Evolutionary conservation across 2,797 vertebrate genomes (phyloP), one percentile per base, ranked within the genome.

Genomic region (Hippoglossus hippoglossus): DNA sequence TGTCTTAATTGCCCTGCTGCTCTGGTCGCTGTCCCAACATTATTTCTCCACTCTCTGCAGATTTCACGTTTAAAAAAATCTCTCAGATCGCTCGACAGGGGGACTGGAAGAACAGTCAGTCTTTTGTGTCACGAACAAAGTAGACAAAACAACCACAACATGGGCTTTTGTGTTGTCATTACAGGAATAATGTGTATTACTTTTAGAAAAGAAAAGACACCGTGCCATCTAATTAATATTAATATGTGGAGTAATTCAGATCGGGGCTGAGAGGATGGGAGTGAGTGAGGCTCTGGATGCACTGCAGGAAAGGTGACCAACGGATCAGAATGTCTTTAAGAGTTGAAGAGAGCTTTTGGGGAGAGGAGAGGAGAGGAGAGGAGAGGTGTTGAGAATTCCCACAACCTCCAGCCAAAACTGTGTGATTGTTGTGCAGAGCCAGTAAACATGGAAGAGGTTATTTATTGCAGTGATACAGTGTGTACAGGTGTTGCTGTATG

Each of bases 1-100:
- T 89, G 83, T 90, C 88, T 91, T 94, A 94, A 94, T 94, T 93
- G 90, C 91, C 87, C 87, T 90, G 89, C 80, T 87, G 86, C 89
- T 86, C 86, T 88, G 73, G 71, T 89, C 53, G 79, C 89, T 87
- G 90, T 88, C 86, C 84, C 80, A 67, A 91, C 87, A 85, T 91
- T 88, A 87, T 90, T 91, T 84, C 80, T 60, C 26, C 57, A 6
- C 85, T 89, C 92, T 94, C 89, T 75, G 73, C 79, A 89, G 91
- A 89, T 80, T 89, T 83, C 70, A 86, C 41, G 19, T 72, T 79
- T 58, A 65, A 76, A 81, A 82, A 88, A 87, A 76, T 70, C 60
- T 86, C 75, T 70, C 47, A n/a, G 24, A 85, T 87, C 69, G 71
- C 76, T 75, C 79, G n/a, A 69, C 79, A 44, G 82, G 86, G 86